A percentile compares a stretch with the other conserved stretches of the same genome.
These are phyloP conservation scores for Recurvirostra avosetta DNA, from an alignment of 2,113 vertebrate genomes.

Conservation along the genomic window DNA sequence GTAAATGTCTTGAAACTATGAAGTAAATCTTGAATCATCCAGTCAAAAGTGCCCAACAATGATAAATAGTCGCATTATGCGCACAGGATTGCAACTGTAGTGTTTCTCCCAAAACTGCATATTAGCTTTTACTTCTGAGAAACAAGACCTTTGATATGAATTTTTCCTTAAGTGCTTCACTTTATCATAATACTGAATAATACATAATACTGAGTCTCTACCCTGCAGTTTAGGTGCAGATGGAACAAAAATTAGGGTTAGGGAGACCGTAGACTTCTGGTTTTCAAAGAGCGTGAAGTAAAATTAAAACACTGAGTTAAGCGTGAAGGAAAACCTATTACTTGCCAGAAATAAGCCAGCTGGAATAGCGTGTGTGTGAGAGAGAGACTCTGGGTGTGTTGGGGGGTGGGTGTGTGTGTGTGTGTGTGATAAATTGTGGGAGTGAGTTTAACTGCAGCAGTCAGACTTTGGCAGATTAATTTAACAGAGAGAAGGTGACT, in stretches of 20 bases:
- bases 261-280: not conserved
- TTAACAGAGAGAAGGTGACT: not conserved
- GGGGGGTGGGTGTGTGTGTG: not conserved
- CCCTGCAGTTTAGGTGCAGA: not conserved
- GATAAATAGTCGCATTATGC: slow-evolving; percentile 68
- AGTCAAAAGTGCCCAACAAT: slow-evolving; percentile 42
- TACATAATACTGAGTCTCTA: not conserved
- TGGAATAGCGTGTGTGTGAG: not conserved
- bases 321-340: not conserved
- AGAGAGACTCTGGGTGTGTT: not conserved
- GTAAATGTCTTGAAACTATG: slow-evolving; percentile 53
- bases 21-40: slow-evolving; percentile 66
- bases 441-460: not conserved
- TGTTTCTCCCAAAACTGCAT: slow-evolving; percentile 52
- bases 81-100: slow-evolving; percentile 52
- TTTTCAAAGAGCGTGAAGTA: not conserved
- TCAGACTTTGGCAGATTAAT: not conserved
- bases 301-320: slow-evolving; percentile 18
- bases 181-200: not conserved
- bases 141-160: not conserved
- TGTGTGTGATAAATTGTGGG: not conserved
- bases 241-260: not conserved
- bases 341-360: not conserved
- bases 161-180: slow-evolving; percentile 8
- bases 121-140: slow-evolving; percentile 73